These are phyloP conservation scores for Ceratina australensis DNA, from an alignment of 1,140 invertebrate species.

Conservation along the genomic window DNA sequence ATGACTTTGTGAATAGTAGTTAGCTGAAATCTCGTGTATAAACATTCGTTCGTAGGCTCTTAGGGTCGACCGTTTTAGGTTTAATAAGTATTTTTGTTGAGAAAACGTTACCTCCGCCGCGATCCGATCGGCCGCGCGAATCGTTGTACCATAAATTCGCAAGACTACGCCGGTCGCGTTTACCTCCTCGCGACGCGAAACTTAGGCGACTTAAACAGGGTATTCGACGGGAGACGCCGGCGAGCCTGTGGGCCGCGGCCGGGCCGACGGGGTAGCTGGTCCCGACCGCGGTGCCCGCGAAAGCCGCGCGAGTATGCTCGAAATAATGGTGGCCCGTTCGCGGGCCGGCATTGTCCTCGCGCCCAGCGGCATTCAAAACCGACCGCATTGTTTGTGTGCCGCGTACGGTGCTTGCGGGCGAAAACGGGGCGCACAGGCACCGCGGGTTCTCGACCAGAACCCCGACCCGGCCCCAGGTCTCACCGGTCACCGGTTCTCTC, in stretches of 20 bases:
- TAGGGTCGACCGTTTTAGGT: constrained; percentile 51
- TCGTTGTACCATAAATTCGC: constrained; percentile 12
- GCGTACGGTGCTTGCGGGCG: constrained; percentile 71
- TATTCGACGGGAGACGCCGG: constrained; percentile 47
- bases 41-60: constrained; percentile 56
- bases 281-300: constrained; percentile 25
- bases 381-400: constrained; percentile 76
- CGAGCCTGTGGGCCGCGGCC: too few relatives aligned
- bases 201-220: constrained; percentile 69
- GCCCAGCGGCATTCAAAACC: constrained; percentile 72
- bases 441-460: too few relatives aligned
- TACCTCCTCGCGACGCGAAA: constrained; percentile 49
- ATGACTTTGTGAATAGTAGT: constrained; percentile 68
- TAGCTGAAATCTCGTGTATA: constrained; percentile 57
- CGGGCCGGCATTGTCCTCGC: constrained; percentile 68
- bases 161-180: not conserved
- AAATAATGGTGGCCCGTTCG: constrained; percentile 63
- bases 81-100: constrained; percentile 55
- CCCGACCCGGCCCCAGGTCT: too few relatives aligned
- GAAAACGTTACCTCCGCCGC: constrained; percentile 47
- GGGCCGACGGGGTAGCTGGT: too few relatives aligned
- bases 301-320: constrained; percentile 52
- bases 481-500: not conserved
- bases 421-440: constrained; percentile 27
- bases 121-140: constrained; percentile 50